Evolutionary conservation across 2,797 vertebrate species (phyloP).

Genomic region (Arremon brunneinucha): DNA sequence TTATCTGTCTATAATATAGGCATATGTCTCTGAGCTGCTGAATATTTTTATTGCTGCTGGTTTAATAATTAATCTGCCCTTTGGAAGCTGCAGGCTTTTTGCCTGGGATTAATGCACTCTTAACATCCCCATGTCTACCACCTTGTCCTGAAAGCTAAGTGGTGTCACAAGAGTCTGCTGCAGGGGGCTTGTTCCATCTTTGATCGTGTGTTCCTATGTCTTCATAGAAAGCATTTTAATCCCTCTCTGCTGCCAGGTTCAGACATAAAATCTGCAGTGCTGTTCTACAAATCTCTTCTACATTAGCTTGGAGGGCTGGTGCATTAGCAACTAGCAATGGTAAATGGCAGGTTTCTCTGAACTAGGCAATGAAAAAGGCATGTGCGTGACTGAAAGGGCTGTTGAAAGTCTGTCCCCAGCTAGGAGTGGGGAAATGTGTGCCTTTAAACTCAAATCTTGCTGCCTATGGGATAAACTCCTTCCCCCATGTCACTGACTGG

Average conservation of each 20-base stretch:
- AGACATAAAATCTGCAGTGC: neutral
- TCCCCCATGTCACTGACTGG: neutral
- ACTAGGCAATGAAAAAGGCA: rapidly evolving
- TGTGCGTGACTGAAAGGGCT: neutral
- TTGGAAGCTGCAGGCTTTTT: constrained; percentile 6
- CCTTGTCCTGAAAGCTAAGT: neutral
- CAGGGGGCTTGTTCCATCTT: neutral
- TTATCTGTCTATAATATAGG: neutral
- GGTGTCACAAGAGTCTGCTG: neutral
- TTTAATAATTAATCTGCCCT: constrained; percentile 58
- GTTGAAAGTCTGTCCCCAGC: neutral
- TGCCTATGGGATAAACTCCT: neutral
- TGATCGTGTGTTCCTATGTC: rapidly evolving
- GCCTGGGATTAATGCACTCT: constrained; percentile 4
- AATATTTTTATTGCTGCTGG: constrained; percentile 22
- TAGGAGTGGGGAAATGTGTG: neutral
- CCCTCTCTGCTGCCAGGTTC: neutral
- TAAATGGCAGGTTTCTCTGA: neutral
- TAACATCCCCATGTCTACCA: neutral
- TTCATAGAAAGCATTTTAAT: neutral
- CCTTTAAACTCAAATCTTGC: neutral
- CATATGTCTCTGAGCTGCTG: neutral
- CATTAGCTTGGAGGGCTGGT: neutral
- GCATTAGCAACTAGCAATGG: neutral
- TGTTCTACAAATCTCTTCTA: neutral